Evolutionary conservation across 1,140 invertebrate genomes (phyloP), one percentile per base, ranked within the genome.

Genomic region (Brachionus asplanchnoidis): DNA sequence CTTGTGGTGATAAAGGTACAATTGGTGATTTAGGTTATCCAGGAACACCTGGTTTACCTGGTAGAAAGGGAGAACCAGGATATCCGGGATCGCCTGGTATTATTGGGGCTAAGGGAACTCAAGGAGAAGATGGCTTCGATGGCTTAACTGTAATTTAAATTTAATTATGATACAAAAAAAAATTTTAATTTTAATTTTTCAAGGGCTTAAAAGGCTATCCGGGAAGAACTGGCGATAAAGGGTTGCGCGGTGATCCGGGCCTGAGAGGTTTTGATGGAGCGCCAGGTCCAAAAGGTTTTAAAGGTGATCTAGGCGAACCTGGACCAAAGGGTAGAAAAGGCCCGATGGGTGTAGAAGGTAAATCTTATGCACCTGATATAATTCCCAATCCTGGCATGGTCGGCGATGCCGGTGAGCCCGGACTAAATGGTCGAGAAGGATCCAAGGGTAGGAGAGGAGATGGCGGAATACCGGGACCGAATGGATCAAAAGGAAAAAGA

Each of bases 401-500:
- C 11, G 79, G 79, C 42, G 44, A 73, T 56, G 14, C 9, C 9
- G 82, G 82, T 70, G 32, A 84, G 5, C 77, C 66, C 32, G 86
- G 86, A 6, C 20, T 42, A 26, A 53, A 73, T 23, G 86, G 86
- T 40, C 26, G 40, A 26, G 65, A 60, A 65, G 86, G 86, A 14
- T 20, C 26, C 20, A 3, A 46, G 28, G 82, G 82, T 1, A 23
- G 7, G 68, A 42, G 14, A 17, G 82, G 82, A 32, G n/a, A 26
- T 9, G 20, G 2, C 11, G 82, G 82, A n/a, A 0, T 70, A 4
- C 60, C 17, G 6, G 82, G 82, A 17, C 3, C 9, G 2, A 60
- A 14, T 23, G 79, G 79, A 66, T 17, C 17, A 42, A 26, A 60
- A 42, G 79, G 79, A 4, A 14, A 12, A n/a, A 40, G n/a, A 17